Base-by-base conservation (phyloP, 2,113 vertebrate species). In the Hippocampus guttulatus region DNA sequence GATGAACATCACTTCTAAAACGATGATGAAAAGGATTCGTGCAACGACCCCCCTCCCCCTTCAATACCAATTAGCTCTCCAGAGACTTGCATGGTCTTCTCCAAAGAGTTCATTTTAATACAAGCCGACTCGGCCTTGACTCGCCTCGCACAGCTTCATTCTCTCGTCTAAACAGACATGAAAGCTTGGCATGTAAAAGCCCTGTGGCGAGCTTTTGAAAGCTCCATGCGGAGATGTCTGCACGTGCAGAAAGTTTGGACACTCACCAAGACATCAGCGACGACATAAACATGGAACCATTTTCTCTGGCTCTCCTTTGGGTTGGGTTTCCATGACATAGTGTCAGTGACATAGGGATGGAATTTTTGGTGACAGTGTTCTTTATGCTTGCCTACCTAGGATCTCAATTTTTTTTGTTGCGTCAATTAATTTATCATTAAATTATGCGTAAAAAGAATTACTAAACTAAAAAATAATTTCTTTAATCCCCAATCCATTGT, bases 241-340 rank as follows among this genome's bases (percentile, higher is more conserved):
- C 52, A 60, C 74, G 47, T 43, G 65, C 66, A 57, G 33, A 75
- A 82, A 78, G 75, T 87, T 84, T 71, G 79, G 69, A 81, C 66
- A 82, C 82, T 83, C 75, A 63, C 40, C 30, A 33, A 60, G 63
- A 75, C 76, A 84, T 84, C 15, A 61, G 81, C 70, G 71, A 70
- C 76, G 76, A 71, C 69, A 69, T 79, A 67, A 78, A 81, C 58
- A 71, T 67, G 30, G 72, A 74, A 80, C 84, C 80, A 79, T 74
- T 71, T 83, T 83, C 78, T 69, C 58, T 49, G 66, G 23, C 25
- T 18, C 18, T 33, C 27, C n/a, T 55, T 55, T 23, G 52, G 9
- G 21, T 55, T 11, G 52, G 52, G 2, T 55, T 23, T 55, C 21
- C 8, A 16, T 15, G 10, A 14, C 12, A 45, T 45, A 12, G 16